Conservation (phyloP, 2,888 invertebrate genomes). For the Spatulosminthurus flaviceps region DNA sequence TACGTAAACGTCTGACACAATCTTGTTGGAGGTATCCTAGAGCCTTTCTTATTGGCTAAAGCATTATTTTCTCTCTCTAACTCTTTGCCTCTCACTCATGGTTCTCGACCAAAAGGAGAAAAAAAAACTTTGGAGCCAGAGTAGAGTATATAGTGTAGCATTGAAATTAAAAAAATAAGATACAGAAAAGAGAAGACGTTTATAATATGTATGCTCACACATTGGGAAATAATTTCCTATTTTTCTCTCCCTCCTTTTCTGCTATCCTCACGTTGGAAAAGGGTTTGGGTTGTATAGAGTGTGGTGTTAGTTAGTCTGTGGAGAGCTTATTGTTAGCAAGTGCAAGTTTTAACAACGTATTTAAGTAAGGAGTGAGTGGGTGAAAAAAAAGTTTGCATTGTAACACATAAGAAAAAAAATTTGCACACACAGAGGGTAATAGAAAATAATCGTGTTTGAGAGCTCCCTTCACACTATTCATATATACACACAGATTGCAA, state of each 20-base stretch:
- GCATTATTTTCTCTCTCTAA: neutral
- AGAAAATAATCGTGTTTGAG: conserved; percentile 13
- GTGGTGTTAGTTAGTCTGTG: too few relatives aligned
- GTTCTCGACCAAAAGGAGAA: neutral
- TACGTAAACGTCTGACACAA: conserved; percentile 5
- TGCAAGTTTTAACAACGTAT: neutral
- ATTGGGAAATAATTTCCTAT: neutral
- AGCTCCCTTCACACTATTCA: conserved; percentile 12
- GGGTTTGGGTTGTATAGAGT: too few relatives aligned
- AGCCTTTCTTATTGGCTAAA: neutral
- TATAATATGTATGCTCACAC: neutral
- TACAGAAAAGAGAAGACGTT: conserved; percentile 11
- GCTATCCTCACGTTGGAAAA: neutral
- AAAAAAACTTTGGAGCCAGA: conserved; percentile 6
- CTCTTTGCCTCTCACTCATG: neutral
- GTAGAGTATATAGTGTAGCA: neutral
- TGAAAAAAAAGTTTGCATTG: conserved; percentile 12
- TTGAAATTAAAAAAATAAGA: neutral
- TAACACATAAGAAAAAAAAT: neutral
- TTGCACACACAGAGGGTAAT: conserved; percentile 14
- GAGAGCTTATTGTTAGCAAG: too few relatives aligned
- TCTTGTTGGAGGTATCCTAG: conserved; percentile 14
- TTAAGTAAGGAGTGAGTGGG: conserved; percentile 18
- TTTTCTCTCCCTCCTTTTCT: neutral
- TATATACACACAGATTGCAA: too few relatives aligned